Conservation (phyloP, 2,888 invertebrate genomes). For the Lapara coniferarum region DNA sequence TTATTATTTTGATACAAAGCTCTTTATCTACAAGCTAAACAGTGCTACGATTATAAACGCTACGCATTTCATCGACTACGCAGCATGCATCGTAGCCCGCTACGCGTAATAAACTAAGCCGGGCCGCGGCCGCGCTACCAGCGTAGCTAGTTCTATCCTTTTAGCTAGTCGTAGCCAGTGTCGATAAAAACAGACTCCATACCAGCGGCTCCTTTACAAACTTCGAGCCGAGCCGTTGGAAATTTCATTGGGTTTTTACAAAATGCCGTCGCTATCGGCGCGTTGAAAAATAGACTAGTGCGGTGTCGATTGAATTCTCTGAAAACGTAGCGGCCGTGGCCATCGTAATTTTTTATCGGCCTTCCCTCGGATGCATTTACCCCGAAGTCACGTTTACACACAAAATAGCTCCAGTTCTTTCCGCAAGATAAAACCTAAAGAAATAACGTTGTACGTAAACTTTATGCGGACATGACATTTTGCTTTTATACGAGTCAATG, state of each 20-base stretch:
- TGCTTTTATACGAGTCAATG: constrained; percentile 12
- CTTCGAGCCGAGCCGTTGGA: constrained; percentile 44
- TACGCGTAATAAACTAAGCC: not conserved
- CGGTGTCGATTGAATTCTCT: constrained; percentile 63
- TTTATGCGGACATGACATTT: constrained; percentile 10
- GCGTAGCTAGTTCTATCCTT: not conserved
- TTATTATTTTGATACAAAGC: no score
- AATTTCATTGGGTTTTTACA: constrained; percentile 57
- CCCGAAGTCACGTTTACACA: constrained; percentile 30
- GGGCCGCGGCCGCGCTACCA: not conserved
- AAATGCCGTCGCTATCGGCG: constrained; percentile 55
- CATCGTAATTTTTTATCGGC: constrained; percentile 65
- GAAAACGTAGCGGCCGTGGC: constrained; percentile 48
- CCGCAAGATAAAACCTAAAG: constrained; percentile 38
- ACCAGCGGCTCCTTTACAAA: constrained; percentile 31
- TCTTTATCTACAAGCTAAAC: no score
- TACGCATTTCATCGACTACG: not conserved
- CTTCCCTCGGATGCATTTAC: constrained; percentile 56
- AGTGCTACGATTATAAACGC: no score
- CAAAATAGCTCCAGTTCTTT: constrained; percentile 44
- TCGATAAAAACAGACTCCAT: constrained; percentile 31
- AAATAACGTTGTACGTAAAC: constrained; percentile 23
- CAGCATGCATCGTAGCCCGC: not conserved
- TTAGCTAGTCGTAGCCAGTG: not conserved
- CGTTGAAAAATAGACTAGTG: constrained; percentile 50